Evolutionary conservation across 2,797 vertebrate genomes (phyloP).

Genomic region (Sebastes glaucus): DNA sequence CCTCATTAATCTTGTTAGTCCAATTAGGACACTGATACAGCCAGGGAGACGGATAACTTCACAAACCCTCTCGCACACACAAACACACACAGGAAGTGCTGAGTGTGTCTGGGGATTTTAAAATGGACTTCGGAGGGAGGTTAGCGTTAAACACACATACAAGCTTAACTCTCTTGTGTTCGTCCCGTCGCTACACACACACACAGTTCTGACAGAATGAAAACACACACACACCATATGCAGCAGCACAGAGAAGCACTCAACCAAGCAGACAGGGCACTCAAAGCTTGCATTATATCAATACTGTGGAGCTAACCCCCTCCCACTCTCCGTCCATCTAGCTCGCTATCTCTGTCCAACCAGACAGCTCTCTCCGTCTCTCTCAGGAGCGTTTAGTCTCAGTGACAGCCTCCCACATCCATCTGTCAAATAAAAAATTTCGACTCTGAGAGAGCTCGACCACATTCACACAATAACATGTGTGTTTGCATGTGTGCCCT

Average conservation of each 20-base stretch:
- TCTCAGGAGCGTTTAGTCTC: conserved; percentile 78
- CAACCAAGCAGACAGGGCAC: conserved; percentile 71
- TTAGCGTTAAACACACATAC: conserved; percentile 69
- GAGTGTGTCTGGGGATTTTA: conserved; percentile 46
- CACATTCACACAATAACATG: conserved; percentile 61
- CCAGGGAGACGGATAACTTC: conserved; percentile 53
- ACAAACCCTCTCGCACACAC: conserved; percentile 24
- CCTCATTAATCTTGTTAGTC: conserved; percentile 81
- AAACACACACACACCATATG: conserved; percentile 63
- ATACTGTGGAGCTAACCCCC: conserved; percentile 71
- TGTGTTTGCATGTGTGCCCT: not conserved
- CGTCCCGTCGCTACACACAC: conserved; percentile 1
- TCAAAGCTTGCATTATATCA: conserved; percentile 75
- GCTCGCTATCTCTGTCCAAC: conserved; percentile 54
- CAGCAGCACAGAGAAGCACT: conserved; percentile 63
- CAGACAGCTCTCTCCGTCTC: conserved; percentile 68
- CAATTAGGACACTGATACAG: conserved; percentile 77
- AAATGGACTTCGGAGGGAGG: conserved; percentile 63
- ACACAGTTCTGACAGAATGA: conserved; percentile 20
- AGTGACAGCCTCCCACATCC: conserved; percentile 84
- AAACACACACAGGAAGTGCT: conserved; percentile 11
- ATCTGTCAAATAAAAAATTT: conserved; percentile 83
- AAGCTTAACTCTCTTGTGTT: conserved; percentile 34
- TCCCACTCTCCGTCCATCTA: conserved; percentile 60
- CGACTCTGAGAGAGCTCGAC: conserved; percentile 63